phyloP scores from a whole-genome alignment of 2,113 vertebrate genomes.

The Dissostichus mawsoni region DNA sequence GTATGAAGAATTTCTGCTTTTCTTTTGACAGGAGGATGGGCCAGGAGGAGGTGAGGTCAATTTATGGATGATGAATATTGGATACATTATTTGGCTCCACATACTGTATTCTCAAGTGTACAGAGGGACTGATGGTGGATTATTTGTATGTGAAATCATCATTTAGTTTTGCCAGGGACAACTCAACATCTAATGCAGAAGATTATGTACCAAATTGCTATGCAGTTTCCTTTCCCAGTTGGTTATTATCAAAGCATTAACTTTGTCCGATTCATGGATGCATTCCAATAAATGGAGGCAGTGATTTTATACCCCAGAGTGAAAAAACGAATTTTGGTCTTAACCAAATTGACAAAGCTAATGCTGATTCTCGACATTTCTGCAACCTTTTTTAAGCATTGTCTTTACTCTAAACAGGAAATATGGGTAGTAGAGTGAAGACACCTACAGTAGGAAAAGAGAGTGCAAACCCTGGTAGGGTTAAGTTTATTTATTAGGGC shows the following conservation, averaged over 20 bases:
- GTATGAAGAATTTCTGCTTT: conserved; percentile 7
- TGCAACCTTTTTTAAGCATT: background rate
- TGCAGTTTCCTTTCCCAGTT: background rate
- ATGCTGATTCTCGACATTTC: background rate
- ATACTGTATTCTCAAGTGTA: background rate
- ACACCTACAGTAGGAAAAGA: background rate
- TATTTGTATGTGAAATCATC: background rate
- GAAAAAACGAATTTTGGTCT: no score
- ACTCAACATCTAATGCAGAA: background rate
- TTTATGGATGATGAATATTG: background rate
- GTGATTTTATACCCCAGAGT: background rate
- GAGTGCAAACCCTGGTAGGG: background rate
- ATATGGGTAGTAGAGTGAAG: background rate
- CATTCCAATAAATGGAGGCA: background rate
- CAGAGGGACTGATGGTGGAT: background rate
- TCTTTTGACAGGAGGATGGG: background rate
- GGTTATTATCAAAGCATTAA: background rate
- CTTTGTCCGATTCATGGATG: background rate
- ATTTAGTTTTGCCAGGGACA: conserved; percentile 2
- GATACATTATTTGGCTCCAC: background rate
- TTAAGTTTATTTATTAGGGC: background rate
- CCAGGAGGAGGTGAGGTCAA: background rate
- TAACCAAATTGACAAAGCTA: background rate
- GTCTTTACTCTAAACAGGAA: background rate
- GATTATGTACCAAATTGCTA: background rate